Evolutionary conservation across 2,113 vertebrate species (phyloP).

Genomic region (Eira barbara): DNA sequence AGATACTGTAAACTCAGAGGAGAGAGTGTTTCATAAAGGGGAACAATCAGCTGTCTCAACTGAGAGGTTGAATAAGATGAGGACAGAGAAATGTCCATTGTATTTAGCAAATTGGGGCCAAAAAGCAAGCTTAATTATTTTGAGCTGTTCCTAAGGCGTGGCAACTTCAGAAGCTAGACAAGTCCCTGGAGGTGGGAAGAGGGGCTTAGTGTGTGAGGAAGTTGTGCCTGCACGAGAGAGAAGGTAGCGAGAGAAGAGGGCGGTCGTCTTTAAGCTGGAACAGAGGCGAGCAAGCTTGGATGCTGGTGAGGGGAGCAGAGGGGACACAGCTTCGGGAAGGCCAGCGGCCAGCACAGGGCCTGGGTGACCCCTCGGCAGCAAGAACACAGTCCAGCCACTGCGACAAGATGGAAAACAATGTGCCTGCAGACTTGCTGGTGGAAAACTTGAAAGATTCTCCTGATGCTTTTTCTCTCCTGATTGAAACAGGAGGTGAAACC

Average conservation of each 20-base stretch:
- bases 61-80: neutral
- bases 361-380: neutral
- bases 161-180: neutral
- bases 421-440: neutral
- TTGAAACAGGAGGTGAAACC: neutral
- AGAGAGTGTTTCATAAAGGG: neutral
- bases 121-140: neutral
- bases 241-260: neutral
- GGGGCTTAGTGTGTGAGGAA: neutral
- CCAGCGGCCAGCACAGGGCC: accelerated
- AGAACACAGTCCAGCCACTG: too few species aligned
- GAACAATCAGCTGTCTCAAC: neutral
- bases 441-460: neutral
- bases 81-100: neutral
- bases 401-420: neutral
- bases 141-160: neutral
- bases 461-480: neutral
- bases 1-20: neutral
- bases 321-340: neutral
- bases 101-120: neutral
- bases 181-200: neutral
- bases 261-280: neutral
- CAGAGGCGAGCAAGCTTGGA: neutral
- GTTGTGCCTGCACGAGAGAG: neutral
- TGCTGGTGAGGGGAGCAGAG: neutral